Evolutionary conservation across 2,888 invertebrate species (phyloP).

Genomic region (Esperia sulphurella): DNA sequence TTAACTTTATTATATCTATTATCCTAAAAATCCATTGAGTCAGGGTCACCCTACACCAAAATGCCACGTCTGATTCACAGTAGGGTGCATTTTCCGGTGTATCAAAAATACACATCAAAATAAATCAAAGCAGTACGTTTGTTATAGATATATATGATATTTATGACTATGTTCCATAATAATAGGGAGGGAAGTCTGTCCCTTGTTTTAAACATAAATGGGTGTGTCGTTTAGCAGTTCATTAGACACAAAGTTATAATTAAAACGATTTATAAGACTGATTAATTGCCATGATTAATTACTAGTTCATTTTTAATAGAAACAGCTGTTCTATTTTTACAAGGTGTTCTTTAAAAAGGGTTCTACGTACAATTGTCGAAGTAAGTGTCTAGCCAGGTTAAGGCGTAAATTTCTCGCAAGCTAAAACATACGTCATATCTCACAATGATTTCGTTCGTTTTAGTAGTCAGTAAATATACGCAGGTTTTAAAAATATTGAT

Average conservation of each 20-base stretch:
- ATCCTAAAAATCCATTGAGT: too few species aligned
- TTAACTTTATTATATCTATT: too few species aligned
- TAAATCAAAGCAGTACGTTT: slow-evolving; percentile 7
- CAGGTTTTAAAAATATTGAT: too few species aligned
- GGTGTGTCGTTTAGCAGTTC: slow-evolving; percentile 16
- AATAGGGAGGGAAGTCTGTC: slow-evolving; percentile 7
- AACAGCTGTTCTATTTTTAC: background rate
- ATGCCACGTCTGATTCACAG: slow-evolving; percentile 10
- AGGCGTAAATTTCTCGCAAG: too few species aligned
- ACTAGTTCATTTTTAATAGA: background rate
- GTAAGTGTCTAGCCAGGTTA: too few species aligned
- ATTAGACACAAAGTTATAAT: slow-evolving; percentile 9
- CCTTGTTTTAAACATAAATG: slow-evolving; percentile 18
- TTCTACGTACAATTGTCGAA: background rate
- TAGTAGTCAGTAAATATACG: too few species aligned
- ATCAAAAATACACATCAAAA: slow-evolving; percentile 7
- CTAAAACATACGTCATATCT: too few species aligned
- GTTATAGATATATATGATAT: background rate
- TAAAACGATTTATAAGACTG: slow-evolving; percentile 6
- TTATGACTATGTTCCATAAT: background rate
- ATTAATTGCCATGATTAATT: slow-evolving; percentile 5
- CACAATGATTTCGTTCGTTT: too few species aligned
- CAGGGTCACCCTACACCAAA: slow-evolving; percentile 9
- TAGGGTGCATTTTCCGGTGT: slow-evolving; percentile 9
- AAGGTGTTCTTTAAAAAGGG: background rate